Base-by-base conservation (phyloP, 1,140 invertebrate genomes). In the Drosophila asahinai region DNA sequence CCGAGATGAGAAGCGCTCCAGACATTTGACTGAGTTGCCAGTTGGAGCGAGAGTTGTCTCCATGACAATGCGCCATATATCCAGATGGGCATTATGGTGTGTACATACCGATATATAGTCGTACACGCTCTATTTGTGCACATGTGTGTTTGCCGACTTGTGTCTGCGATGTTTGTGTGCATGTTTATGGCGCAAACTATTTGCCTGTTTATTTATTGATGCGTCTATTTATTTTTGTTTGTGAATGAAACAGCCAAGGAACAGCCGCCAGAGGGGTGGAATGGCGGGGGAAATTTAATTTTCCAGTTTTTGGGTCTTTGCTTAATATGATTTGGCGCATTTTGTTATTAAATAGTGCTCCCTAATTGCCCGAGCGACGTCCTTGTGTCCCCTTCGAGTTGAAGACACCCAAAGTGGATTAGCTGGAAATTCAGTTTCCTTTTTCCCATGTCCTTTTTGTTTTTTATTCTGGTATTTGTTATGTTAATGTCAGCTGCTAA, bases 161-260 rank as follows among this genome's bases (percentile, higher is more conserved):
- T 74, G 33, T 71, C 25, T 52, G 33, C 36, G 48, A 57, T 84
- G 59, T 81, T 38, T 63, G 64, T 67, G 52, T 61, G 58, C 64
- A 66, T 79, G 78, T 79, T 86, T 82, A 86, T 86, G 77, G 75
- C 70, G 71, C 83, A 82, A 86, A 86, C 83, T 80, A 89, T 83
- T 87, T 87, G 67, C 66, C 67, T 80, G 80, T 60, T 83, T 80
- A 73, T 89, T 89, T 87, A 80, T 80, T 77, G 86, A 86, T 67
- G 75, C 57, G 68, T 86, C 66, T 63, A 78, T 78, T 81, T 86
- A 74, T 81, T 75, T 74, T 78, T 57, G 55, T 75, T 57, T 71
- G 45, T 45, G 42, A 57, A 57, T 43, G 64, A 45, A 52, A 51
- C 22, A 36, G 25, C 2, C 25, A 52, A 63, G 59, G 40, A 47